Conservation (phyloP, 2,888 invertebrate species). For the Andrena bicolor region DNA sequence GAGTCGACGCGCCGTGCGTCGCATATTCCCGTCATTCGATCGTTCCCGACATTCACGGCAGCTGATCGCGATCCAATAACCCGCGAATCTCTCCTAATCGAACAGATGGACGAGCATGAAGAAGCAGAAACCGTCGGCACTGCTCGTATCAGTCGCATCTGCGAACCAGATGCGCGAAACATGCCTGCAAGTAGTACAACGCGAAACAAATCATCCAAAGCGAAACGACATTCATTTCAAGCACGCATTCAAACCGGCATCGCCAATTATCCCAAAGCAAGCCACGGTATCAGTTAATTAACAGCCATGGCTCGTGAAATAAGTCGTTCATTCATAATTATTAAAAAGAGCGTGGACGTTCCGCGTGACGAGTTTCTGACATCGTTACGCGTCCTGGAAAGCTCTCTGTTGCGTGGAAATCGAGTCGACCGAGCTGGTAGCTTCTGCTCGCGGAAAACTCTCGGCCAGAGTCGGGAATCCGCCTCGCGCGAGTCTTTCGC, state of each 20-base stretch:
- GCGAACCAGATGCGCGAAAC: slow-evolving; percentile 30
- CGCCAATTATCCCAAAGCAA: not conserved
- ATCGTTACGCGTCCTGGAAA: slow-evolving; percentile 10
- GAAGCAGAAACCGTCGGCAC: not conserved
- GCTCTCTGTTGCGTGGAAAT: not conserved
- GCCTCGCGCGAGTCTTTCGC: slow-evolving; percentile 7
- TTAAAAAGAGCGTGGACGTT: not conserved
- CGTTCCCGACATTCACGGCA: slow-evolving; percentile 1
- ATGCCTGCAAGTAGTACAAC: slow-evolving; percentile 16
- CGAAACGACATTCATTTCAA: slow-evolving; percentile 33
- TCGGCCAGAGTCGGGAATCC: not conserved
- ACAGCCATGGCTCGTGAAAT: not conserved
- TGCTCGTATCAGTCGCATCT: not conserved
- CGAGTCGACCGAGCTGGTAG: not conserved
- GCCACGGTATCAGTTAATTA: not conserved
- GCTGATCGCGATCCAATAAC: slow-evolving; percentile 14
- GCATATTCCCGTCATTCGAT: slow-evolving; percentile 49
- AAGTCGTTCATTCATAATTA: not conserved
- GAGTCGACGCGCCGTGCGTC: slow-evolving; percentile 71
- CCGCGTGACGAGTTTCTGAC: not conserved
- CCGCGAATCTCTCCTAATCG: slow-evolving; percentile 28
- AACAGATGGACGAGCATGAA: slow-evolving; percentile 26
- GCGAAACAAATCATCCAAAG: slow-evolving; percentile 47
- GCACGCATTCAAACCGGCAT: not conserved
- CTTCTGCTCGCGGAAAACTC: not conserved